Conservation (phyloP, 2,888 invertebrate species). For the Horisme vitalbata region DNA sequence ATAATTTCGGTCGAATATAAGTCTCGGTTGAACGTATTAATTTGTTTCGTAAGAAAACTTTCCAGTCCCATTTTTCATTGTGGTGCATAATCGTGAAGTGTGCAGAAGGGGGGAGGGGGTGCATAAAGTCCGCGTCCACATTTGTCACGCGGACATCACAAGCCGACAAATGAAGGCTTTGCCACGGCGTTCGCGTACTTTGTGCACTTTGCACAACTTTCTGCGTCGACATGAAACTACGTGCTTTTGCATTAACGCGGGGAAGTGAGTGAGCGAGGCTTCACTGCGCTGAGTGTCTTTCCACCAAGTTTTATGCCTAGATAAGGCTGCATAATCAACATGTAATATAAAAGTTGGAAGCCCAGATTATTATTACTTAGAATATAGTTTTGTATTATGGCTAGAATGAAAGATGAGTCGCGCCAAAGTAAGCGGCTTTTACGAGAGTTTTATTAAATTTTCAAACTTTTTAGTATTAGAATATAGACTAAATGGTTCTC, state of each 20-base stretch:
- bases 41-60: slow-evolving; percentile 49
- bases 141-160: slow-evolving; percentile 81
- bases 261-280: slow-evolving; percentile 67
- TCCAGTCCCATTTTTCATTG: slow-evolving; percentile 63
- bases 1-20: slow-evolving; percentile 24
- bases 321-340: slow-evolving; percentile 74
- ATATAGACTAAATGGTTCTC: slow-evolving; percentile 45
- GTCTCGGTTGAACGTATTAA: slow-evolving; percentile 29
- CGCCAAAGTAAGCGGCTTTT: slow-evolving; percentile 23
- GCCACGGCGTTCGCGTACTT: slow-evolving; percentile 75
- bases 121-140: slow-evolving; percentile 74
- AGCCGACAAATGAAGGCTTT: slow-evolving; percentile 83
- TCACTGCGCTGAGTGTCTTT: slow-evolving; percentile 70
- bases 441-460: slow-evolving; percentile 25
- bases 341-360: slow-evolving; percentile 50
- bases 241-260: slow-evolving; percentile 79
- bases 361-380: slow-evolving; percentile 31
- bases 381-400: slow-evolving; percentile 23
- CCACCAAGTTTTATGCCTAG: slow-evolving; percentile 71
- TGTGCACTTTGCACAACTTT: slow-evolving; percentile 80
- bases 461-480: slow-evolving; percentile 25
- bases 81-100: slow-evolving; percentile 64
- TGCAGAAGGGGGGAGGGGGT: slow-evolving; percentile 51
- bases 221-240: slow-evolving; percentile 76
- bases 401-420: slow-evolving; percentile 30